phyloP scores from a whole-genome alignment of 1,140 invertebrate genomes.

The Drosophila setifemur region DNA sequence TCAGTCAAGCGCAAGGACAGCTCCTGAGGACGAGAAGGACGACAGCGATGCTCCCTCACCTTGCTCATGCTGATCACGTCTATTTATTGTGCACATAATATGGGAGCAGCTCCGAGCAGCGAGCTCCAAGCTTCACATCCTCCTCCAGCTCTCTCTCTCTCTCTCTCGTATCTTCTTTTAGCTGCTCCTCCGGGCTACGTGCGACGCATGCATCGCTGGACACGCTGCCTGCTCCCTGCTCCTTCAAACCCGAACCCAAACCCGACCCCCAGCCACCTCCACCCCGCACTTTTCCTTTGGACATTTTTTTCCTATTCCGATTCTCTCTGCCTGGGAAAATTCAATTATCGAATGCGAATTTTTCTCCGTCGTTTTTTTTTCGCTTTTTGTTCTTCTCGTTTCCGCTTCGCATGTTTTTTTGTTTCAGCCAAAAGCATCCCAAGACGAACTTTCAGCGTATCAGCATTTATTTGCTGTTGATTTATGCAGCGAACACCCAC shows the following conservation, averaged over 20 bases:
- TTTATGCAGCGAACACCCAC: slow-evolving; percentile 64
- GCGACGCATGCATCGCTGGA: slow-evolving; percentile 79
- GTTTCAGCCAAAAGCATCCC: slow-evolving; percentile 71
- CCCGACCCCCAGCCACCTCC: neutral
- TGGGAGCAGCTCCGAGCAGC: slow-evolving; percentile 61
- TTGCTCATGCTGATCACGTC: slow-evolving; percentile 81
- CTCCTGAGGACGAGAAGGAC: slow-evolving; percentile 13
- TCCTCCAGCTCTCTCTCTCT: neutral
- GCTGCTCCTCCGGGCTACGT: slow-evolving; percentile 68
- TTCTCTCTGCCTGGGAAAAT: slow-evolving; percentile 65
- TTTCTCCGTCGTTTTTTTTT: slow-evolving; percentile 56
- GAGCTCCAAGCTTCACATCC: neutral
- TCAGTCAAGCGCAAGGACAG: slow-evolving; percentile 72
- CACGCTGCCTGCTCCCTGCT: slow-evolving; percentile 55
- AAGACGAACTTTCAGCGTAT: slow-evolving; percentile 78
- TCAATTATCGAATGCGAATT: slow-evolving; percentile 82
- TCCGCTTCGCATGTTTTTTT: slow-evolving; percentile 78
- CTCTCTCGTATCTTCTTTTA: slow-evolving; percentile 8
- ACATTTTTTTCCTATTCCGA: slow-evolving; percentile 43
- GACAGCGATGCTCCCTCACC: slow-evolving; percentile 45
- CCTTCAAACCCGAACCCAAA: neutral
- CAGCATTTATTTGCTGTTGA: slow-evolving; percentile 82
- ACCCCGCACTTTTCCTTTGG: slow-evolving; percentile 11
- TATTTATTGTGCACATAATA: slow-evolving; percentile 83
- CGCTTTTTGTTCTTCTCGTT: slow-evolving; percentile 59